These are phyloP conservation scores for Ascaphus truei DNA, from an alignment of 2,113 vertebrate genomes.

Conservation along the genomic window DNA sequence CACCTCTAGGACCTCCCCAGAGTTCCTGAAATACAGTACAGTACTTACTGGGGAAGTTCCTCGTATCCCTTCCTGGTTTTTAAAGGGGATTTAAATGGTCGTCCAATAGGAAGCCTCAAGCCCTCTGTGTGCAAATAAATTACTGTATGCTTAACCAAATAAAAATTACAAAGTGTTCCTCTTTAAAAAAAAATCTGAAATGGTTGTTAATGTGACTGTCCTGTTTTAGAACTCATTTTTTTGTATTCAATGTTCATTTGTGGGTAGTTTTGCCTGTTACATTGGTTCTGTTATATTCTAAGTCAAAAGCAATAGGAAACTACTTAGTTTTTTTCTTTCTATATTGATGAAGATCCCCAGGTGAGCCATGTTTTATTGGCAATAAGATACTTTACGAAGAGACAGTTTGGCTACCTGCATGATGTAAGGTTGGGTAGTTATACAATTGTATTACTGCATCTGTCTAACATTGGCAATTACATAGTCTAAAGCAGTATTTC, in stretches of 20 bases:
- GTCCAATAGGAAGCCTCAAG: background rate
- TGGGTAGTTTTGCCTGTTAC: background rate
- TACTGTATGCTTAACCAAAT: no score
- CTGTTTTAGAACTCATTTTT: background rate
- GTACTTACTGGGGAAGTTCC: no score
- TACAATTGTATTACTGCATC: constrained; percentile 15
- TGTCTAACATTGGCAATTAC: constrained; percentile 12
- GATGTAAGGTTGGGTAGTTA: constrained; percentile 8
- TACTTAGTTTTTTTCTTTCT: background rate
- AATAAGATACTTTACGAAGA: background rate
- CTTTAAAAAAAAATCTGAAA: no score
- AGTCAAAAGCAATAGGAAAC: background rate
- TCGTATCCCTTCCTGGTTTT: no score
- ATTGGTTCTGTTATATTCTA: background rate
- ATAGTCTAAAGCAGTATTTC: background rate
- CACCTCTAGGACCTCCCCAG: no score
- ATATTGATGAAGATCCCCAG: constrained; percentile 10
- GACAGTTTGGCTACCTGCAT: background rate
- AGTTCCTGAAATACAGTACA: no score
- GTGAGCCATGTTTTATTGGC: constrained; percentile 8
- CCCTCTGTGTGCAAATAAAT: no score
- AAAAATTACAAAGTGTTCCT: no score
- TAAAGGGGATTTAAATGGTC: no score
- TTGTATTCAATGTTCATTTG: background rate
- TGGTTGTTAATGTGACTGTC: no score